phyloP scores from a whole-genome alignment of 2,888 invertebrate genomes.

The Ariolimax columbianus region DNA sequence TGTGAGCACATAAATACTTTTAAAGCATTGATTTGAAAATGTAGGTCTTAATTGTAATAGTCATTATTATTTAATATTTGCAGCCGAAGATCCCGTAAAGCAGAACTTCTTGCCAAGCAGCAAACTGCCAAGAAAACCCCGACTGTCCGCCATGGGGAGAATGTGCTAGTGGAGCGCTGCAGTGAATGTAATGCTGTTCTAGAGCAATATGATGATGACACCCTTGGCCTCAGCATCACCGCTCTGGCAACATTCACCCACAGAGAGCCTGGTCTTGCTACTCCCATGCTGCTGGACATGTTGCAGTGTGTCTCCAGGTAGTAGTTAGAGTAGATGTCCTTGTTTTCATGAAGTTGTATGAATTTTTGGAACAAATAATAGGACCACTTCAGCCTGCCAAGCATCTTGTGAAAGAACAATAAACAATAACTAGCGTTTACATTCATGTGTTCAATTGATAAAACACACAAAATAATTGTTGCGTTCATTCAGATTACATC shows the following conservation, averaged over 20 bases:
- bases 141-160: constrained; percentile 66
- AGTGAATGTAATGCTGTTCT: constrained; percentile 90
- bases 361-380: too few species aligned
- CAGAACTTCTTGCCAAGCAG: constrained; percentile 68
- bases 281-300: constrained; percentile 93
- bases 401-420: too few species aligned
- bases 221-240: constrained; percentile 94
- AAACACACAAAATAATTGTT: too few species aligned
- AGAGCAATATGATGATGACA: constrained; percentile 94
- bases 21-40: background rate
- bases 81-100: constrained; percentile 69
- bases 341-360: too few species aligned
- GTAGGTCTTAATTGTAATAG: background rate
- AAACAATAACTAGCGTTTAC: too few species aligned
- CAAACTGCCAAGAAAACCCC: constrained; percentile 61
- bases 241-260: constrained; percentile 97
- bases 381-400: too few species aligned
- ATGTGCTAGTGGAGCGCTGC: constrained; percentile 81
- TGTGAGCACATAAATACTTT: background rate
- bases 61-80: background rate
- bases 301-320: constrained; percentile 92
- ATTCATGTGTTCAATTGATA: too few species aligned
- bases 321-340: too few species aligned
- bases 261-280: constrained; percentile 94
- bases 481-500: too few species aligned